These are phyloP conservation scores for Cerastoderma edule DNA, from an alignment of 2,888 invertebrate genomes.

Conservation along the genomic window DNA sequence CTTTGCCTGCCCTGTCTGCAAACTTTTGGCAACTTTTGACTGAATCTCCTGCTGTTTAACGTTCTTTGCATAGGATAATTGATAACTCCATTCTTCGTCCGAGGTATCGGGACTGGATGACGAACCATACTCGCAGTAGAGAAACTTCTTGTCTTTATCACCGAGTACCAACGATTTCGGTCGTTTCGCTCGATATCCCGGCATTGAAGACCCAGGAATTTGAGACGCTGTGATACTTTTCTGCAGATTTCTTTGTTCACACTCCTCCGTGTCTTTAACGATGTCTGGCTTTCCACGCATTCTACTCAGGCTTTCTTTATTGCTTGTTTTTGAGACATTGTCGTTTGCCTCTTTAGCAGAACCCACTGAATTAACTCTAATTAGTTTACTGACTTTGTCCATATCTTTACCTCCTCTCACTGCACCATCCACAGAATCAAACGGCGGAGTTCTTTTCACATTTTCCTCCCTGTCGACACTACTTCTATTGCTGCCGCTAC, in stretches of 20 bases:
- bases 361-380: neutral
- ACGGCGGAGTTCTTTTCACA: neutral
- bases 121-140: slow-evolving; percentile 71
- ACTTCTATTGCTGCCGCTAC: slow-evolving; percentile 6
- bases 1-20: slow-evolving; percentile 50
- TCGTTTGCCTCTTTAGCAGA: neutral
- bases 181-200: slow-evolving; percentile 57
- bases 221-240: slow-evolving; percentile 56
- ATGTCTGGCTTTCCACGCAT: slow-evolving; percentile 66
- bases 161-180: slow-evolving; percentile 71
- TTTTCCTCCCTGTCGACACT: slow-evolving; percentile 9
- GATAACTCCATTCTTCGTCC: slow-evolving; percentile 64
- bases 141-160: slow-evolving; percentile 71
- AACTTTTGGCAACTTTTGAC: slow-evolving; percentile 58
- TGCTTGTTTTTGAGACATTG: neutral
- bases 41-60: slow-evolving; percentile 57
- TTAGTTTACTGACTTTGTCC: neutral
- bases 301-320: slow-evolving; percentile 29
- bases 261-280: slow-evolving; percentile 66
- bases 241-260: slow-evolving; percentile 58
- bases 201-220: slow-evolving; percentile 53
- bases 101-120: slow-evolving; percentile 67
- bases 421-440: slow-evolving; percentile 12
- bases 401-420: neutral
- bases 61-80: slow-evolving; percentile 60